A percentile compares a stretch with the other conserved stretches of the same genome.
These are phyloP conservation scores for Arbacia lixula DNA, from an alignment of 53 echinoderm and acorn worm species.

Conservation along the genomic window DNA sequence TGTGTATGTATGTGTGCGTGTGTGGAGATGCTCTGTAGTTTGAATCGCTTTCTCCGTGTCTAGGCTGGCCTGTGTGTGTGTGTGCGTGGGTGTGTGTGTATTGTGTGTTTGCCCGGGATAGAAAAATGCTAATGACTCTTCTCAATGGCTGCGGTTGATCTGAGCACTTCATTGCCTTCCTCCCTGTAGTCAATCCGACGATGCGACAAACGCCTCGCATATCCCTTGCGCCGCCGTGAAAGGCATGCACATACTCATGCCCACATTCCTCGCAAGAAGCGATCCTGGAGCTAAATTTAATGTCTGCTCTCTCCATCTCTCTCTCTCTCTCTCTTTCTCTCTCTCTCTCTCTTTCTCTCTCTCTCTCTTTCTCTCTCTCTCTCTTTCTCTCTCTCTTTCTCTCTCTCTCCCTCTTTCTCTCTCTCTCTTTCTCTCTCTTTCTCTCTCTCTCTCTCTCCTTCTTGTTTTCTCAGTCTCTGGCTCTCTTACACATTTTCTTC, in stretches of 20 bases:
- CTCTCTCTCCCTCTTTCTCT: background rate
- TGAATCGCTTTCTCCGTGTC: too few relatives aligned
- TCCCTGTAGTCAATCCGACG: constrained; percentile 38
- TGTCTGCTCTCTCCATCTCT: background rate
- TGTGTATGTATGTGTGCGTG: constrained; percentile 2
- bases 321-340: background rate
- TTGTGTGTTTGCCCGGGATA: constrained; percentile 3
- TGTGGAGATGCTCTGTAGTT: constrained; percentile 12
- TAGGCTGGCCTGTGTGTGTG: background rate
- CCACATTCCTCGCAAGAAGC: constrained; percentile 16
- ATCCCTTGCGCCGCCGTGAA: constrained; percentile 18
- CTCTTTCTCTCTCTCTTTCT: background rate
- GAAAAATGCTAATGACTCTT: constrained; percentile 53
- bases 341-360: background rate
- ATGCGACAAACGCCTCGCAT: constrained; percentile 8
- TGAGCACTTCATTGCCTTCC: constrained; percentile 32
- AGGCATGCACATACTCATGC: constrained; percentile 2
- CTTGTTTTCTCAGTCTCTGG: background rate
- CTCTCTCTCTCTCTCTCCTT: background rate
- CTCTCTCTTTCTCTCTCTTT: background rate
- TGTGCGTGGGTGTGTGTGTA: constrained; percentile 35
- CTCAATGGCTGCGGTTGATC: constrained; percentile 40
- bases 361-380: background rate
- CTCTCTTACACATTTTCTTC: background rate
- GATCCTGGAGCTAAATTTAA: background rate